Conservation (phyloP, 2,888 invertebrate species). For the Scaptomyza caliginosa region DNA sequence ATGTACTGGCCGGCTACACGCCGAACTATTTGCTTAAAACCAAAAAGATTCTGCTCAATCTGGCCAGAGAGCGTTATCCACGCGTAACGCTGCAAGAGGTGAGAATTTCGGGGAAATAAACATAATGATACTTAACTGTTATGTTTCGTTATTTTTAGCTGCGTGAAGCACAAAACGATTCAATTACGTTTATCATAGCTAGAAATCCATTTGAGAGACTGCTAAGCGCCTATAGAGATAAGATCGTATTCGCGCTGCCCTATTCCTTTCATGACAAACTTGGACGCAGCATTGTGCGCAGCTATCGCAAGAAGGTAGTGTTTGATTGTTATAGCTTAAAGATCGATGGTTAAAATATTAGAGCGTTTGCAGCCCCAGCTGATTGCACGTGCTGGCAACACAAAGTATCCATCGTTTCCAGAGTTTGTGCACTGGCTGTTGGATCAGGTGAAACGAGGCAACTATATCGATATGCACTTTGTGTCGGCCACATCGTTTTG, state of each 20-base stretch:
- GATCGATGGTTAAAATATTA: background rate
- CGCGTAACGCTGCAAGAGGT: slow-evolving; percentile 89
- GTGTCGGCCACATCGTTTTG: slow-evolving; percentile 93
- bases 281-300: slow-evolving; percentile 90
- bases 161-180: slow-evolving; percentile 89
- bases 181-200: slow-evolving; percentile 92
- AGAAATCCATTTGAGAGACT: slow-evolving; percentile 92
- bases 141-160: slow-evolving; percentile 84
- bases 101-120: background rate
- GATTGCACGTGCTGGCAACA: slow-evolving; percentile 80
- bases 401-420: slow-evolving; percentile 90
- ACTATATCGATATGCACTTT: slow-evolving; percentile 93
- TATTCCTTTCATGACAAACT: slow-evolving; percentile 92
- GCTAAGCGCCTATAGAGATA: slow-evolving; percentile 93
- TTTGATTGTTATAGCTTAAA: background rate
- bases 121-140: background rate
- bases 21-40: slow-evolving; percentile 90
- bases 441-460: slow-evolving; percentile 87
- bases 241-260: slow-evolving; percentile 92
- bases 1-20: slow-evolving; percentile 92
- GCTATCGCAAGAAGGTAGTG: slow-evolving; percentile 86
- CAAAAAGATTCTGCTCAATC: slow-evolving; percentile 90
- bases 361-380: slow-evolving; percentile 36
- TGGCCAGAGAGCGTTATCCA: slow-evolving; percentile 92
- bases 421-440: slow-evolving; percentile 92